These are phyloP conservation scores for Mylabris phalerata DNA, from an alignment of 1,140 invertebrate species.

Conservation along the genomic window DNA sequence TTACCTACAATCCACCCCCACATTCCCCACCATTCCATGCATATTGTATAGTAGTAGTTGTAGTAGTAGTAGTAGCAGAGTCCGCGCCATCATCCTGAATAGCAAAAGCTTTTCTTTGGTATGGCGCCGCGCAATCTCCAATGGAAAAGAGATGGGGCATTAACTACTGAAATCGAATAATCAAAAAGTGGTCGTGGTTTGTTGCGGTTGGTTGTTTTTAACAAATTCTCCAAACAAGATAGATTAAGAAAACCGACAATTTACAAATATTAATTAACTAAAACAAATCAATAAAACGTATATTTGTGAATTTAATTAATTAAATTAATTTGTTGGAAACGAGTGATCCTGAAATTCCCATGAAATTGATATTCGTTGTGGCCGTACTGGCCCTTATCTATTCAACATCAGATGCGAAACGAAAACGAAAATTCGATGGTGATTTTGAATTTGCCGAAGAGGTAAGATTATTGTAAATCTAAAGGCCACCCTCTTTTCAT, in stretches of 20 bases:
- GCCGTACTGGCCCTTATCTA: slow-evolving; percentile 41
- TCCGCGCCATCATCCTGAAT: slow-evolving; percentile 11
- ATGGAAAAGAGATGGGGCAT: slow-evolving; percentile 12
- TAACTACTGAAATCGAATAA: slow-evolving; percentile 28
- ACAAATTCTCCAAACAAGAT: background rate
- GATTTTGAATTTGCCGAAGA: slow-evolving; percentile 65
- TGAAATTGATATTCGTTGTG: slow-evolving; percentile 41
- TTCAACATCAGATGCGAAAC: slow-evolving; percentile 44
- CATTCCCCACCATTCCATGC: slow-evolving; percentile 38
- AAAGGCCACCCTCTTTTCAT: background rate
- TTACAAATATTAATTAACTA: background rate
- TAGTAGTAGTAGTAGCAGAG: background rate
- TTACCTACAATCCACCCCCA: slow-evolving; percentile 61
- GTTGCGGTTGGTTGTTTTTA: slow-evolving; percentile 17
- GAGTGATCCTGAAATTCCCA: slow-evolving; percentile 4
- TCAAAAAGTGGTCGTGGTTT: slow-evolving; percentile 32
- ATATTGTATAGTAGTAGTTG: background rate
- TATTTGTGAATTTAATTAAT: background rate
- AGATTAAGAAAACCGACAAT: background rate
- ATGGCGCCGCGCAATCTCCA: slow-evolving; percentile 30
- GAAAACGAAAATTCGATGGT: slow-evolving; percentile 58
- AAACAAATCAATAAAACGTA: background rate
- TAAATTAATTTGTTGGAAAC: too few relatives aligned
- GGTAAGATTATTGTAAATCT: slow-evolving; percentile 41
- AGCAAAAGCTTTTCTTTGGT: slow-evolving; percentile 27